These are phyloP conservation scores for Seriola rivoliana DNA, from an alignment of 2,113 vertebrate species.

Conservation along the genomic window DNA sequence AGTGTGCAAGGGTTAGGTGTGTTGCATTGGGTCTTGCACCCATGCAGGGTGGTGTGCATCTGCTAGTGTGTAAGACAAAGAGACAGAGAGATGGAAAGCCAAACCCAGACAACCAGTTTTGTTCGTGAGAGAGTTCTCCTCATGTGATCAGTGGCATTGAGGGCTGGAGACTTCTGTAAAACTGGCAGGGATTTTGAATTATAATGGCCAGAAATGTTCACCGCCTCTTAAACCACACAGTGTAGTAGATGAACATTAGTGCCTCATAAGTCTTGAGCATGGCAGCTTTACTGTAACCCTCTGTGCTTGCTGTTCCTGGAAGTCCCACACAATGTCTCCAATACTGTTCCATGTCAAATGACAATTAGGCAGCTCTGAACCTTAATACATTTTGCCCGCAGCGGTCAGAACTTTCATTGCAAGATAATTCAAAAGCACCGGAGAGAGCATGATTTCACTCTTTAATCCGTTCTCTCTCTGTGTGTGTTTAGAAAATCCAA, in stretches of 20 bases:
- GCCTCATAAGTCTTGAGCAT: slow-evolving; percentile 44
- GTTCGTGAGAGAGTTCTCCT: slow-evolving; percentile 31
- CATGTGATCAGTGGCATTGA: slow-evolving; percentile 40
- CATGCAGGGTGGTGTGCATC: neutral
- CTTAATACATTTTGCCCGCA: slow-evolving; percentile 26
- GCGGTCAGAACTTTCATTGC: slow-evolving; percentile 18
- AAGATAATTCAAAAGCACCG: neutral
- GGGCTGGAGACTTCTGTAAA: slow-evolving; percentile 53
- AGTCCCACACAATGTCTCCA: slow-evolving; percentile 41
- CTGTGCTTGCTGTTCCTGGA: slow-evolving; percentile 62
- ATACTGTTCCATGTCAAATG: slow-evolving; percentile 37
- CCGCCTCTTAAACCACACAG: slow-evolving; percentile 61
- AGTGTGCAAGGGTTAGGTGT: slow-evolving; percentile 35
- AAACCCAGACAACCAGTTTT: slow-evolving; percentile 44
- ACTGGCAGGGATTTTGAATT: slow-evolving; percentile 54
- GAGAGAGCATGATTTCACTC: neutral
- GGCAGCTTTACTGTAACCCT: slow-evolving; percentile 61
- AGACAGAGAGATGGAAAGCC: slow-evolving; percentile 32
- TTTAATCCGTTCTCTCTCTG: neutral
- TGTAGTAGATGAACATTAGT: slow-evolving; percentile 55
- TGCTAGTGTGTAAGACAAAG: neutral
- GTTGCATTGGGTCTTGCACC: slow-evolving; percentile 31
- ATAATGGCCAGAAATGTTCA: slow-evolving; percentile 62
- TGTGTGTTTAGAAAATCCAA: slow-evolving; percentile 19
- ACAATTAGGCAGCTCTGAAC: slow-evolving; percentile 35